phyloP scores from a whole-genome alignment of 2,888 invertebrate species.

The Meiosimyza platycephala region DNA sequence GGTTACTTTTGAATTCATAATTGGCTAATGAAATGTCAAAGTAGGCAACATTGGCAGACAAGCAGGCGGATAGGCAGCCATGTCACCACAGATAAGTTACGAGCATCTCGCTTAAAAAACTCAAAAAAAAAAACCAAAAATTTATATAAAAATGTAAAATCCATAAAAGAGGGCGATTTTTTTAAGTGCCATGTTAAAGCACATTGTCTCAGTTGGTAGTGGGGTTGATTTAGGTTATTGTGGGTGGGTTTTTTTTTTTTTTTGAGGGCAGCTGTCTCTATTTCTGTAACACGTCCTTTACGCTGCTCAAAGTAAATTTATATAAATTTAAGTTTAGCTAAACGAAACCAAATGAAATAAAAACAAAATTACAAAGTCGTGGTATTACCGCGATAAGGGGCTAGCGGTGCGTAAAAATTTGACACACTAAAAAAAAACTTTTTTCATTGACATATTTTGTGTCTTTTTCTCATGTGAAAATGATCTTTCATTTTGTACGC shows the following conservation, averaged over 20 bases:
- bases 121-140: too few relatives aligned
- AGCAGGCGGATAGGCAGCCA: background rate
- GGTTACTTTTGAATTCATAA: slow-evolving; percentile 59
- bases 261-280: background rate
- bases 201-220: too few relatives aligned
- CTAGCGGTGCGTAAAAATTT: too few relatives aligned
- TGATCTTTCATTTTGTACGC: background rate
- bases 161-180: too few relatives aligned
- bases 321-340: background rate
- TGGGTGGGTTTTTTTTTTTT: background rate
- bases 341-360: slow-evolving; percentile 10
- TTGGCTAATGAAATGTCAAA: slow-evolving; percentile 63
- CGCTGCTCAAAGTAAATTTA: background rate
- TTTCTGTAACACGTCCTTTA: background rate
- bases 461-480: background rate
- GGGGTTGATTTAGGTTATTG: background rate
- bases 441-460: too few relatives aligned
- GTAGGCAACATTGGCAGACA: background rate
- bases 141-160: too few relatives aligned
- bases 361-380: background rate
- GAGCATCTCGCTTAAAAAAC: too few relatives aligned
- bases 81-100: too few relatives aligned
- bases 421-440: too few relatives aligned
- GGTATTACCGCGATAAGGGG: too few relatives aligned
- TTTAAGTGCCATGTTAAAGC: too few relatives aligned